A percentile compares a stretch with the other conserved stretches of the same genome.
Evolutionary conservation across 1,140 invertebrate genomes (phyloP).

Genomic region (Ceratina calcarata): DNA sequence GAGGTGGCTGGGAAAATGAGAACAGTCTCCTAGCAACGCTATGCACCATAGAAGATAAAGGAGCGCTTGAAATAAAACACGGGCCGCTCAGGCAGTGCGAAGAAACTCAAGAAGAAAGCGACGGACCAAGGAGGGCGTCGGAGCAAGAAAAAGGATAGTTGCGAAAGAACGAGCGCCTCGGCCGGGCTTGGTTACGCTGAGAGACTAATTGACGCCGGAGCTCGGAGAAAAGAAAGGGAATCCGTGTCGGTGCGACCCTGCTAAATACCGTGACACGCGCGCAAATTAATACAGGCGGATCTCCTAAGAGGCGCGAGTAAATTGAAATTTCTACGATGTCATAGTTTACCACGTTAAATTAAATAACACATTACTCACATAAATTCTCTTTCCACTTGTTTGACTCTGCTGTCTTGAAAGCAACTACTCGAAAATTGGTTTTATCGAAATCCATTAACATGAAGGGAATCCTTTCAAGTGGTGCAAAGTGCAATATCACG

Average conservation of each 20-base stretch:
- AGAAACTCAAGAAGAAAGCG: slow-evolving; percentile 38
- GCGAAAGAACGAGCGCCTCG: slow-evolving; percentile 7
- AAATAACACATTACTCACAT: not conserved
- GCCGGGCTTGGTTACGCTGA: slow-evolving; percentile 43
- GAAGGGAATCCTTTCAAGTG: not conserved
- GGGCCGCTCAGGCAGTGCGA: not conserved
- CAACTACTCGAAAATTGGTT: not conserved
- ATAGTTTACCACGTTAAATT: slow-evolving; percentile 27
- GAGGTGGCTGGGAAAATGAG: slow-evolving; percentile 45
- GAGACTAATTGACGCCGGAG: slow-evolving; percentile 68
- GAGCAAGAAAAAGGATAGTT: slow-evolving; percentile 21
- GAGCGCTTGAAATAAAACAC: slow-evolving; percentile 58
- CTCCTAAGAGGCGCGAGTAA: slow-evolving; percentile 53
- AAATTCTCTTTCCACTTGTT: no score
- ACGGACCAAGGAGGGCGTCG: slow-evolving; percentile 1
- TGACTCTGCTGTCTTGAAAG: not conserved
- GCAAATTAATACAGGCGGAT: slow-evolving; percentile 62
- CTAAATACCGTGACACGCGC: slow-evolving; percentile 69
- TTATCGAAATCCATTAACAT: no score
- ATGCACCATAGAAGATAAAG: slow-evolving; percentile 21
- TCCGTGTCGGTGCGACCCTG: slow-evolving; percentile 55
- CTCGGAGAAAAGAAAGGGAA: slow-evolving; percentile 36
- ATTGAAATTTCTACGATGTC: slow-evolving; percentile 55
- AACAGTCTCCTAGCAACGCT: slow-evolving; percentile 29
- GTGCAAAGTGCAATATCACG: no score